A percentile compares a stretch with the other conserved stretches of the same genome.
These are phyloP conservation scores for Odontophorus gujanensis DNA, from an alignment of 2,113 vertebrate species.

Conservation along the genomic window DNA sequence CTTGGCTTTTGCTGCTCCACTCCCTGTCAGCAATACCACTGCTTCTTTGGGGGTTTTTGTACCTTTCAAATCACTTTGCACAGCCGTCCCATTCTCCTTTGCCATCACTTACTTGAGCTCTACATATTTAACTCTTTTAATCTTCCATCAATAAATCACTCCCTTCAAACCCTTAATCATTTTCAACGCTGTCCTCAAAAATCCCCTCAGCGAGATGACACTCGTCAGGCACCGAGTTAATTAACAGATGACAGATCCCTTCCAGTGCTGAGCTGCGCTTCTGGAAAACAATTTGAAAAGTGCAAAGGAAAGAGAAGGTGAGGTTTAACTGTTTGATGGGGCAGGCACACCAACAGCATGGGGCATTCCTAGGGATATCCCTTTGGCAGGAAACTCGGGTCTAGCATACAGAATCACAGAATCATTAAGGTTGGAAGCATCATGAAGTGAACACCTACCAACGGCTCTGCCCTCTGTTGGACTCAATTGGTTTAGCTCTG, in stretches of 20 bases:
- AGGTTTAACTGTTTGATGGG: neutral
- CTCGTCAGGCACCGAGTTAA: neutral
- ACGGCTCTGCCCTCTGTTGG: neutral
- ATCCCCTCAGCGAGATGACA: neutral
- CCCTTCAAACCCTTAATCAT: neutral
- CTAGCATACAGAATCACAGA: too few species aligned
- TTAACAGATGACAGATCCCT: neutral
- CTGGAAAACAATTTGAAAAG: neutral
- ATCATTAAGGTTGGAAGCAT: too few species aligned
- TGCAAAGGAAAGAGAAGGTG: neutral
- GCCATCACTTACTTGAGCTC: neutral
- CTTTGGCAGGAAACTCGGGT: neutral
- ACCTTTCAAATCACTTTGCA: neutral
- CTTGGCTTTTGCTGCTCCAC: neutral
- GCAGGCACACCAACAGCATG: neutral
- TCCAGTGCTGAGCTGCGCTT: neutral
- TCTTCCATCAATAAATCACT: neutral
- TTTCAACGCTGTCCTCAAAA: neutral
- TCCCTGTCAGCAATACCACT: neutral
- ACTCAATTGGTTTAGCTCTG: neutral
- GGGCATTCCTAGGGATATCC: neutral
- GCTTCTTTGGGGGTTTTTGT: neutral
- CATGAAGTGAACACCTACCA: neutral
- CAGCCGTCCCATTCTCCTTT: neutral
- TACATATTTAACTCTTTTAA: constrained; percentile 36